Base-by-base conservation (phyloP, 2,797 vertebrate genomes). In the Phataginus tricuspis region DNA sequence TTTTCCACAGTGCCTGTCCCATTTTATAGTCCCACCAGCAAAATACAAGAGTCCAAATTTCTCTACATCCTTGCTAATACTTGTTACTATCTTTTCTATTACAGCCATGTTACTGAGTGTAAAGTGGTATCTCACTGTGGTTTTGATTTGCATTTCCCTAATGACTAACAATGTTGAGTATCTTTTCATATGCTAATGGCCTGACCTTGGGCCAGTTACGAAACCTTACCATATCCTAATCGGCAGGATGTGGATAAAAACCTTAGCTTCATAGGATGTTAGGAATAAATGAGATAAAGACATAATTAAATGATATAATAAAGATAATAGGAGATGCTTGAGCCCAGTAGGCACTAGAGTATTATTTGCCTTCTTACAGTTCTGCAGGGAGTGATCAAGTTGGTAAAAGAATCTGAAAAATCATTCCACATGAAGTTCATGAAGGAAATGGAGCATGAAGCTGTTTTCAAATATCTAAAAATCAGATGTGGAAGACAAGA, bases 391-490 rank as follows among this genome's bases (percentile, higher is more conserved):
- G 64, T 12, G 42, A 68, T 64, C 42, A 69, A 34, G 42, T 57
- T 51, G 31, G 18, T 34, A 18, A 45, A 39, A 82, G 11, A 82
- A 53, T 11, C 27, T 77, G 21, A 63, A 71, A 45, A 87, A 74
- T 84, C 21, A 37, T 37, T 68, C 51, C 34, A 87, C 27, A 31
- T 8, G 64, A 75, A 75, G 19, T 61, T 63, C 1, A 1, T 5
- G 8, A 79, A 88, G 74, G n/a, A 74, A 84, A 68, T 53, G 49
- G 42, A 92, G 75, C 63, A 66, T 37, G 51, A 79, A 90, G 71
- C 39, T 94, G 6, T 72, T 79, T 94, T 69, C 25, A 29, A 84
- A 90, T 71, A 92, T 66, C 57, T 14, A 29, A 83, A 93, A 68
- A 59, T 27, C 55, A 34, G 31, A 66, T 63, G 69, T 55, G 34